Conservation (phyloP, 2,797 vertebrate species). For the Ctenopoma kingsleyae region DNA sequence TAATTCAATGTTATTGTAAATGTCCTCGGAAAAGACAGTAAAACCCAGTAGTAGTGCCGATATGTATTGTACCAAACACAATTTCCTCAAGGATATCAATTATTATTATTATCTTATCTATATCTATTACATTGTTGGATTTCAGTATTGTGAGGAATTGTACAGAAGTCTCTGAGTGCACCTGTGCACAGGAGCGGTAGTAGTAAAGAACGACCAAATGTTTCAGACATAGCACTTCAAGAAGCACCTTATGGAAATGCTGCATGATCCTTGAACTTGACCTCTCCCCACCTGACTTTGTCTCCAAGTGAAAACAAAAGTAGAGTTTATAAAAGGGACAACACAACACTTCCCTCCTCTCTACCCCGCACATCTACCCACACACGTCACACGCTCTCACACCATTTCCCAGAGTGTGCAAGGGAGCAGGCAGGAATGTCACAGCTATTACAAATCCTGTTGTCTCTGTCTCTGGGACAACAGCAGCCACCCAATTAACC, state of each 20-base stretch:
- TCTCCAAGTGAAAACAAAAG: slow-evolving; percentile 26
- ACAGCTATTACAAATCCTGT: slow-evolving; percentile 78
- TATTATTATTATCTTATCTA: too few species aligned
- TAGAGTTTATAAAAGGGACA: slow-evolving; percentile 38
- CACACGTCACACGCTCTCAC: slow-evolving; percentile 35
- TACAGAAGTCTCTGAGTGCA: neutral
- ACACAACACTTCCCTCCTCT: slow-evolving; percentile 14
- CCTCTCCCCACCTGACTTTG: slow-evolving; percentile 21
- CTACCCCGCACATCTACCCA: slow-evolving; percentile 38
- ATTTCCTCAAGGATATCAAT: too few species aligned
- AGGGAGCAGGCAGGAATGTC: slow-evolving; percentile 75
- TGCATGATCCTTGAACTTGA: slow-evolving; percentile 13
- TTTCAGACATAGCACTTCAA: slow-evolving; percentile 9
- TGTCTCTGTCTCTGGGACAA: slow-evolving; percentile 75
- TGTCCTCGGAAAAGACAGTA: too few species aligned
- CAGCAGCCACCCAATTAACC: slow-evolving; percentile 84
- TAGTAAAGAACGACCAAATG: neutral
- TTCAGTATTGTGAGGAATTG: neutral
- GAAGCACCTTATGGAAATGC: slow-evolving; percentile 3
- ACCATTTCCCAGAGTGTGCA: slow-evolving; percentile 55
- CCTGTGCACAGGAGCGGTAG: neutral
- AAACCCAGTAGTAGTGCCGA: too few species aligned
- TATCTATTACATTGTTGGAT: too few species aligned
- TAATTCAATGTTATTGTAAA: too few species aligned
- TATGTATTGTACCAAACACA: too few species aligned